Evolutionary conservation across 2,888 invertebrate genomes (phyloP), one percentile per base, ranked within the genome.

Genomic region (Adelognathus sp.): DNA sequence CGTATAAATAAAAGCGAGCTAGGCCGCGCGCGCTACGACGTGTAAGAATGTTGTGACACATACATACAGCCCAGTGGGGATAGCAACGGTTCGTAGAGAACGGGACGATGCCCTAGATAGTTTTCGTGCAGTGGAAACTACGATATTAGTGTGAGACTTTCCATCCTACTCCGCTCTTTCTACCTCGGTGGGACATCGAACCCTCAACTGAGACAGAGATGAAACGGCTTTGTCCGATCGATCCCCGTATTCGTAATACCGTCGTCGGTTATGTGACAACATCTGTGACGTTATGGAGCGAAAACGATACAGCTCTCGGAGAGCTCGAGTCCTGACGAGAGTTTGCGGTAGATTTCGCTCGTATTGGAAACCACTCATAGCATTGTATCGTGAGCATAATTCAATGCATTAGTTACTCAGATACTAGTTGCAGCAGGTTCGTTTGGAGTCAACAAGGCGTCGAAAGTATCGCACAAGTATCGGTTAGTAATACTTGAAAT

Each of bases 1-100:
- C 29, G 76, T 74, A 73, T 73, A 80, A 78, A 76, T 80, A 78
- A 71, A 80, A 78, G 73, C 50, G 50, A 50, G 44, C 46, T 14
- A n/a, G 9, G 9, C 9, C 14, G 18, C 33, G 16, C 33, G 2
- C 44, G 16, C 46, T 9, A 33, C 39, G 70, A 73, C 66, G 75
- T 58, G 63, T 76, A 63, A 73, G 56, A 39, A 80, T 78, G 61
- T 61, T 54, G 58, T 21, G 24, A 41, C 70, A n/a, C n/a, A 72
- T 73, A 70, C 39, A 72, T 69, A n/a, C n/a, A n/a, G n/a, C n/a
- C 58, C 58, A 60, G 61, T 54, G 2, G 54, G 2, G 36, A 16
- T 14, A 36, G 46, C 69, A 50, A 6, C 27, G 41, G 54, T 36
- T 50, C 56, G 36, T 50, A 36, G 29, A 36, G 39, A 50, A 39